Evolutionary conservation across 2,888 invertebrate genomes (phyloP), one percentile per base, ranked within the genome.

Genomic region (Dasysyrphus tricinctus): DNA sequence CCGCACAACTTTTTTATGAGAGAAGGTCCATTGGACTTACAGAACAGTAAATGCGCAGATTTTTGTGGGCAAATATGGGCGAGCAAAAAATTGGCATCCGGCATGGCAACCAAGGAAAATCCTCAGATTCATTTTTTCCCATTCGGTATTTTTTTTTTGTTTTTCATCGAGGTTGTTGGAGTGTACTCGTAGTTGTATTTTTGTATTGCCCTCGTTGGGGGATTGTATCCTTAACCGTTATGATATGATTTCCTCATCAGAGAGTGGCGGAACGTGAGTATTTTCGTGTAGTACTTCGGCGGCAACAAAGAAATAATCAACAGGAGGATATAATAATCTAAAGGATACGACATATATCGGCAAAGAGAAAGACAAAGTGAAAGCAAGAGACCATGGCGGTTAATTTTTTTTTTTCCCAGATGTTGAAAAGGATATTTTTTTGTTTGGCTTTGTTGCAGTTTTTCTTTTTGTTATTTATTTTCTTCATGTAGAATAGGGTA

Each of bases 261-360:
- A 75, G 70, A 86, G 75, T 86, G 86, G 78, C 75, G 78, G 86
- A 82, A 86, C 86, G 86, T 86, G 86, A 82, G 86, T 82, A 54
- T 69, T 74, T 51, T 82, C 67, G 72, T 86, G 86, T 82, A 79
- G 82, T 78, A 86, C 78, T 82, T 74, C 42, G 54, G 72, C 75
- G 75, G 86, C 78, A 86, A 82, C 86, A 86, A 86, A 86, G 86
- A 86, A 86, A 82, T 81, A 86, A 82, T 86, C 86, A 86, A 86
- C 86, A 86, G 86, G 86, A 86, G 82, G 82, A 82, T 86, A 82
- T 86, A 59, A 81, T 82, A 86, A 86, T 82, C 86, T 82, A 51
- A 82, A 82, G 86, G 82, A 86, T 86, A 82, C 72, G 72, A 81
- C 57, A 86, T 11, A 6, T 9, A 5, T 1, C 4, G n/a, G 2